Base-by-base conservation (phyloP, 1,140 invertebrate species). In the Pseudomyrmex gracilis region DNA sequence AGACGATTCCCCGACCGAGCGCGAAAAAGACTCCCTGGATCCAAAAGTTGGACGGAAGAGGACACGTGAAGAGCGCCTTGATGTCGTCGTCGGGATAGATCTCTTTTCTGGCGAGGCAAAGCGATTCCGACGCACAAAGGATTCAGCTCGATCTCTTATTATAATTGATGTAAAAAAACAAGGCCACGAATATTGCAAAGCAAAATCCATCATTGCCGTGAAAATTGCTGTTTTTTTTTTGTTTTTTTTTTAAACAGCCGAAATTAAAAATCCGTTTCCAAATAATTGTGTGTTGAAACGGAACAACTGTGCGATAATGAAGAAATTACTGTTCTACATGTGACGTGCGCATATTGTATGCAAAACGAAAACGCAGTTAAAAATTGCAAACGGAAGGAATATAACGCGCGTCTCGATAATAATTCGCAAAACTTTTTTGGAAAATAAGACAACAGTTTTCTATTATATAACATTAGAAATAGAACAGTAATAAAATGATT, bases 401-500 rank as follows among this genome's bases (percentile, higher is more conserved):
- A n/a, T n/a, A n/a, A n/a, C n/a, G n/a, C 58, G 73, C 77, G 74
- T 73, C 67, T 84, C 82, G 86, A n/a, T n/a, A n/a, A 87, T 87
- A 86, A 84, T 82, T 80, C 82, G 68, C 61, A 17, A 51, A 87
- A 87, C 53, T 87, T 78, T 87, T 84, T 87, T 55, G 20, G 12
- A 13, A 51, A 80, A 76, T 80, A 87, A 74, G 63, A 87, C 82
- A 76, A 71, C 61, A 87, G 67, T 87, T 87, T 84, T 84, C 82
- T n/a, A n/a, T n/a, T n/a, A n/a, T n/a, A n/a, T 74, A 66, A 77
- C 73, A 47, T 68, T 55, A 64, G 68, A 77, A 87, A 87, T 87
- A 85, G 86, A 84, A 77, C 86, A 60, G 82, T 73, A 87, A 87
- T 87, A 84, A 85, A 85, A 87, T 73, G 85, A 74, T 87, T 87